Conservation (phyloP, 2,888 invertebrate species). For the Diarsia rubi region DNA sequence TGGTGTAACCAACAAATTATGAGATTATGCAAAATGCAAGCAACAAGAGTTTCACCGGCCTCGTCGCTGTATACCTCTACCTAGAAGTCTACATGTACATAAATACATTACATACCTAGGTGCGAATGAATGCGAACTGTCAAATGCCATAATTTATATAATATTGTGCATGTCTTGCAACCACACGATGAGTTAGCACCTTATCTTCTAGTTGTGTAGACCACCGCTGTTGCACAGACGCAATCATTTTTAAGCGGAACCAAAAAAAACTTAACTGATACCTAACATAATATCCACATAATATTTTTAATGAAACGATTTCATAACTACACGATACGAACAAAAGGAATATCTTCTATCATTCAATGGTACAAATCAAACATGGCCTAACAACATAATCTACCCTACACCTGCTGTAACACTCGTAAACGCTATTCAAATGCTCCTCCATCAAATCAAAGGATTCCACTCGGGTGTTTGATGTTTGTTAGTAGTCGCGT, state of each 20-base stretch:
- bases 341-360: neutral
- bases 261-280: neutral
- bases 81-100: constrained; percentile 15
- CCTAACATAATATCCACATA: neutral
- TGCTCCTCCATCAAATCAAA: neutral
- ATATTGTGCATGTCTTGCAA: constrained; percentile 47
- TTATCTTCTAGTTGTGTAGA: constrained; percentile 27
- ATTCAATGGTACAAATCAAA: neutral
- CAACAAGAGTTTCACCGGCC: constrained; percentile 70
- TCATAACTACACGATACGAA: neutral
- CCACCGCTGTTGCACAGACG: constrained; percentile 11
- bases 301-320: neutral
- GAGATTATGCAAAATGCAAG: constrained; percentile 75
- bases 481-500: constrained; percentile 30
- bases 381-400: neutral
- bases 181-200: constrained; percentile 45
- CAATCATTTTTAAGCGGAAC: constrained; percentile 7
- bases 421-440: neutral
- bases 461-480: neutral
- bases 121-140: constrained; percentile 70
- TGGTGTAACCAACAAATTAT: constrained; percentile 73
- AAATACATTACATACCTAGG: constrained; percentile 49
- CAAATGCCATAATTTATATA: constrained; percentile 58
- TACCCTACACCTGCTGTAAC: neutral
- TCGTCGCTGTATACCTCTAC: constrained; percentile 31